A percentile compares a stretch with the other conserved stretches of the same genome.
Evolutionary conservation across 1,140 invertebrate species (phyloP).

Genomic region (Drosophila asahinai): DNA sequence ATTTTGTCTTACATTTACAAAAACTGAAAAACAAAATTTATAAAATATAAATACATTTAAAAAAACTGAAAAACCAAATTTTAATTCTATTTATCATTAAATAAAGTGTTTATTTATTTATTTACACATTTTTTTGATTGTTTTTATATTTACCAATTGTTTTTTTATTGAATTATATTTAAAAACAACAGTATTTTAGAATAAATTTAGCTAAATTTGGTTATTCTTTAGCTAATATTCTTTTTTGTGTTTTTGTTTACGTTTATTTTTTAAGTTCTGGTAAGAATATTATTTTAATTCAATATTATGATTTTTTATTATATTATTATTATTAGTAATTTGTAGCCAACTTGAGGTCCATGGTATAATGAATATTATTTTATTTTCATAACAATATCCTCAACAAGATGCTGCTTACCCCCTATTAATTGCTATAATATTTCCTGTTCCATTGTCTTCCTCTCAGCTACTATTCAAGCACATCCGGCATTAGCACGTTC

Average conservation of each 20-base stretch:
- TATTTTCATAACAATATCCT: not conserved
- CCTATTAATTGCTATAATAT: conserved; percentile 11
- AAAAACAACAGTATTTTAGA: too few relatives aligned
- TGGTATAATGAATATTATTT: not conserved
- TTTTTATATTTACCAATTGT: not conserved
- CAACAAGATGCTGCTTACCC: not conserved
- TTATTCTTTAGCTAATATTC: not conserved
- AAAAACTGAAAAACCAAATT: too few relatives aligned
- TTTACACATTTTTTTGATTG: not conserved
- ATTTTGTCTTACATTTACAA: too few relatives aligned
- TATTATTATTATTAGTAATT: too few relatives aligned
- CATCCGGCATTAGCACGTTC: conserved; percentile 87
- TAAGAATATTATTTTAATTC: not conserved
- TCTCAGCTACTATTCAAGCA: conserved; percentile 92
- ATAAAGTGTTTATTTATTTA: too few relatives aligned
- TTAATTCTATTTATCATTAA: too few relatives aligned
- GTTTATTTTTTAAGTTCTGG: not conserved
- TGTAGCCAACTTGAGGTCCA: too few relatives aligned
- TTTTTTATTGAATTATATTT: not conserved
- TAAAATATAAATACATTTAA: too few relatives aligned
- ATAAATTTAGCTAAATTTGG: too few relatives aligned
- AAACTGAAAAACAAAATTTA: too few relatives aligned
- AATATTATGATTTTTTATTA: too few relatives aligned
- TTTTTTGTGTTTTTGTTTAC: too few relatives aligned
- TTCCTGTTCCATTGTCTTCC: conserved; percentile 6